phyloP scores from a whole-genome alignment of 1,140 invertebrate genomes.

The Plectrocnemia conspersa region DNA sequence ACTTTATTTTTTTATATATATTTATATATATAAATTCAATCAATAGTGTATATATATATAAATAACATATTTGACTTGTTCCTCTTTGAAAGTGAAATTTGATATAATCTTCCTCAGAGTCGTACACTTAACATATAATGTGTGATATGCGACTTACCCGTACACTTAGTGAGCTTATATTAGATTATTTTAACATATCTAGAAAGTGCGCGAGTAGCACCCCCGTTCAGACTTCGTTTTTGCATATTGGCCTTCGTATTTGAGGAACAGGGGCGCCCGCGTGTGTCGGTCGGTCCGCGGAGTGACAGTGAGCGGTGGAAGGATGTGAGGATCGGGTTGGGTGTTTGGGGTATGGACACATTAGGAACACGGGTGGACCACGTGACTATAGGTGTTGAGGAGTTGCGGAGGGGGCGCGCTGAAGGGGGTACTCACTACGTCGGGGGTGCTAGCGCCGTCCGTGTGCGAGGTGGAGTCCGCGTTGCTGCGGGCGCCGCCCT shows the following conservation, averaged over 20 bases:
- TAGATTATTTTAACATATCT: neutral
- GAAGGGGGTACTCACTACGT: conserved; percentile 89
- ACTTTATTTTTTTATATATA: too few relatives aligned
- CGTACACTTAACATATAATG: too few relatives aligned
- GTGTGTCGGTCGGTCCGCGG: conserved; percentile 20
- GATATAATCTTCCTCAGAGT: too few relatives aligned
- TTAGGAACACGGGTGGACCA: conserved; percentile 64
- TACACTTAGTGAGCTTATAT: conserved; percentile 10
- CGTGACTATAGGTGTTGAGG: conserved; percentile 58
- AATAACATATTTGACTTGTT: too few relatives aligned
- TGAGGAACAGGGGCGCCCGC: conserved; percentile 36
- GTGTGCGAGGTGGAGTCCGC: conserved; percentile 87
- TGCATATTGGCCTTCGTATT: conserved; percentile 56
- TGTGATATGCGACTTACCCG: neutral
- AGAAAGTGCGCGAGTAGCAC: conserved; percentile 47
- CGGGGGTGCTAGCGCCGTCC: conserved; percentile 89
- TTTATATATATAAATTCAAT: too few relatives aligned
- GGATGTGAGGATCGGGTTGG: conserved; percentile 37
- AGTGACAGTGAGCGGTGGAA: conserved; percentile 24
- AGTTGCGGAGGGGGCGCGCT: conserved; percentile 50
- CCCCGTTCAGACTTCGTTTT: conserved; percentile 60
- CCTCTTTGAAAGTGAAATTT: too few relatives aligned
- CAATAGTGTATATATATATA: too few relatives aligned
- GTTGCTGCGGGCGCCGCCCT: conserved; percentile 70
- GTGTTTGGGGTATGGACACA: conserved; percentile 41